Evolutionary conservation across 1,140 invertebrate genomes (phyloP).

Genomic region (Lasaia peninsularis): DNA sequence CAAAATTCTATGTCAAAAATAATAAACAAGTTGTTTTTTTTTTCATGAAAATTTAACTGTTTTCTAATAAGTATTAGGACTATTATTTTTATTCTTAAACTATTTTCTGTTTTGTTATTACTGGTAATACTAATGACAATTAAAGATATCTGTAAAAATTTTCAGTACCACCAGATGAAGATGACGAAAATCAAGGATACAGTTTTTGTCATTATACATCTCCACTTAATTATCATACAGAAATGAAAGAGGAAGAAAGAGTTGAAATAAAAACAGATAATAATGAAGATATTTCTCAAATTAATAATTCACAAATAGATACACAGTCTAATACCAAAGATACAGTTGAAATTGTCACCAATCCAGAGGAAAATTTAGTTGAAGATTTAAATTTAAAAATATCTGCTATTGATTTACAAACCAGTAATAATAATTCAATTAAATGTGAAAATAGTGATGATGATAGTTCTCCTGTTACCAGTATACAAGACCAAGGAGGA

Average conservation of each 20-base stretch:
- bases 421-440: conserved; percentile 18
- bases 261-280: conserved; percentile 11
- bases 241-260: conserved; percentile 23
- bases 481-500: conserved; percentile 28
- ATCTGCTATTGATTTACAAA: conserved; percentile 35
- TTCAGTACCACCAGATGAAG: conserved; percentile 62
- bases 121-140: conserved; percentile 2
- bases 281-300: not conserved
- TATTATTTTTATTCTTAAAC: too few species aligned
- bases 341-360: conserved; percentile 33
- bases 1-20: too few species aligned
- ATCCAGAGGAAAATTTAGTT: conserved; percentile 55
- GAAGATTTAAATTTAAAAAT: conserved; percentile 73
- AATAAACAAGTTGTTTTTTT: too few species aligned
- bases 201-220: conserved; percentile 48
- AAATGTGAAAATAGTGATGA: conserved; percentile 23
- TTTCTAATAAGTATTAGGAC: too few species aligned
- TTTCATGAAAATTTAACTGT: too few species aligned
- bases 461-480: conserved; percentile 17
- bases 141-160: conserved; percentile 10
- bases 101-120: too few species aligned
- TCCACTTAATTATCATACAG: conserved; percentile 28
- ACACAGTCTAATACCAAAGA: conserved; percentile 23
- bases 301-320: not conserved
- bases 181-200: conserved; percentile 47